phyloP scores from a whole-genome alignment of 2,113 vertebrate genomes.

The Peromyscus leucopus region DNA sequence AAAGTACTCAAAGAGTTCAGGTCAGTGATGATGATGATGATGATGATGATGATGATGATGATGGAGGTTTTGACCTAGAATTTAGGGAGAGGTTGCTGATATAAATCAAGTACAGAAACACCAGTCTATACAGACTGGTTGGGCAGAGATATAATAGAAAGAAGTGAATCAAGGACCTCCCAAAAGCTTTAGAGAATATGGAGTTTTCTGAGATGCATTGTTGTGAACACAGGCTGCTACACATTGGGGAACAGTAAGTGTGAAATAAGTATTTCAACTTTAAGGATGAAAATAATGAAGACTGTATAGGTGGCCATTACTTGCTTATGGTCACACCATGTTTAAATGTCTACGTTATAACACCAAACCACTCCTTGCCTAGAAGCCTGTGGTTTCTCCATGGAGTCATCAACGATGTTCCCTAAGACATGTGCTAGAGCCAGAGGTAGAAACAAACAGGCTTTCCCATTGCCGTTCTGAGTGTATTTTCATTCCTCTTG shows the following conservation, averaged over 20 bases:
- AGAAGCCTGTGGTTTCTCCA: accelerated
- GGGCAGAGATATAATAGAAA: accelerated
- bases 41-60: accelerated
- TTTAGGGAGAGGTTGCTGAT: accelerated
- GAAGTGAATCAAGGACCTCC: accelerated
- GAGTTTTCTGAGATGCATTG: neutral
- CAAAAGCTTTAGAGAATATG: accelerated
- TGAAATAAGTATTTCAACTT: neutral
- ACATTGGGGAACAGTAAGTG: neutral
- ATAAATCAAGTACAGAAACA: accelerated
- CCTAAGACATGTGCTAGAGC: neutral
- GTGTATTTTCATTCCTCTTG: neutral
- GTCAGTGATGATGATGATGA: neutral
- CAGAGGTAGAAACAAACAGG: neutral
- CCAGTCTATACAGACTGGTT: accelerated
- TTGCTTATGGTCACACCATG: neutral
- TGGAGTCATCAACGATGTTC: neutral
- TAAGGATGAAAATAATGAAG: neutral
- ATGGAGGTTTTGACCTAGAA: neutral
- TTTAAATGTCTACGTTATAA: neutral
- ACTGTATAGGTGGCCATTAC: neutral
- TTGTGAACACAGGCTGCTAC: too few species aligned
- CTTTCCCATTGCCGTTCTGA: conserved; percentile 8
- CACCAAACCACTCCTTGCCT: neutral
- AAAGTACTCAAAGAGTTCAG: accelerated